Conservation (phyloP, 2,797 vertebrate genomes). For the Manis crassicaudata region DNA sequence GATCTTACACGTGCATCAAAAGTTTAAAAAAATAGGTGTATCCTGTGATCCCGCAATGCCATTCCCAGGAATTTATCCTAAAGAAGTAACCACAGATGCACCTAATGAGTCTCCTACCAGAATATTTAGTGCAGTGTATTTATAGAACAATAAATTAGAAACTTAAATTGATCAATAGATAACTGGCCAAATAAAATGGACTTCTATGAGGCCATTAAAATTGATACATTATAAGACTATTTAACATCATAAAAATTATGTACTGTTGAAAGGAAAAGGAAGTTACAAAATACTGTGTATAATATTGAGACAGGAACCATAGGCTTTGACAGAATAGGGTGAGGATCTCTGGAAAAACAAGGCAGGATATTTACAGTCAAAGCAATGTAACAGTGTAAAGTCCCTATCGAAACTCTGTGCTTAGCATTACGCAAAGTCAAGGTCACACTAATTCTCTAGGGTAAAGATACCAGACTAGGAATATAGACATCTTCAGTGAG, state of each 20-base stretch:
- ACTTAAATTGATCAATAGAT: conserved; percentile 15
- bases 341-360: too few species aligned
- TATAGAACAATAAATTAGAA: conserved; percentile 36
- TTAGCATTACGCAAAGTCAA: too few species aligned
- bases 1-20: not conserved
- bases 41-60: not conserved
- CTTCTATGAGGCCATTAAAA: not conserved
- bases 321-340: too few species aligned
- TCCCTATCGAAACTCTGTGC: too few species aligned
- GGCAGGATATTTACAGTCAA: too few species aligned
- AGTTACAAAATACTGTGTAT: not conserved
- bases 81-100: not conserved
- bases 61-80: conserved; percentile 49
- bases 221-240: not conserved
- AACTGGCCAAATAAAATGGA: not conserved
- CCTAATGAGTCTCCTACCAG: not conserved
- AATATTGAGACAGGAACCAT: too few species aligned
- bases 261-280: not conserved
- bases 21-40: not conserved
- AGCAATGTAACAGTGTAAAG: too few species aligned
- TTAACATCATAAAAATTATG: not conserved
- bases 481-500: too few species aligned
- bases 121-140: not conserved
- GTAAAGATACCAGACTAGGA: too few species aligned
- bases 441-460: too few species aligned